These are phyloP conservation scores for Limanda limanda DNA, from an alignment of 2,113 vertebrate species.

Conservation along the genomic window DNA sequence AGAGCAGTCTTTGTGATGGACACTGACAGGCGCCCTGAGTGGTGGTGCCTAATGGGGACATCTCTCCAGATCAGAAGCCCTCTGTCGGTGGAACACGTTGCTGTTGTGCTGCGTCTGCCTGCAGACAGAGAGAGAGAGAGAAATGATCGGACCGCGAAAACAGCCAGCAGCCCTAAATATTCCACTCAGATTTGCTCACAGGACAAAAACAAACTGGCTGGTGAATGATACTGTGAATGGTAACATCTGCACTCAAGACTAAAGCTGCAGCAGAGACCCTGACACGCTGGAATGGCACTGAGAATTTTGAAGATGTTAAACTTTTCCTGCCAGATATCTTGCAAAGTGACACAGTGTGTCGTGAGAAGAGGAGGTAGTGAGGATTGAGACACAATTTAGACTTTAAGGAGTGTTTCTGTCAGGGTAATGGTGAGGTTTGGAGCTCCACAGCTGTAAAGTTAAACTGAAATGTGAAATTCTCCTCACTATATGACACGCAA, in stretches of 20 bases:
- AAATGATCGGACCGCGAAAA: not conserved
- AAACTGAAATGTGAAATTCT: too few relatives aligned
- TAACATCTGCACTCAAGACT: too few relatives aligned
- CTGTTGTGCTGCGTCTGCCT: constrained; percentile 19
- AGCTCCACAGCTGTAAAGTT: too few relatives aligned
- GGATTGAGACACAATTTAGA: not conserved
- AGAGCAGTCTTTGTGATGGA: constrained; percentile 60
- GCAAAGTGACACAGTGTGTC: not conserved
- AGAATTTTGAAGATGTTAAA: not conserved
- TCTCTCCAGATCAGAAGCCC: constrained; percentile 58
- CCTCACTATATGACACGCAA: too few relatives aligned
- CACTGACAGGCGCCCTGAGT: constrained; percentile 49
- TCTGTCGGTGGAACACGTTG: constrained; percentile 46
- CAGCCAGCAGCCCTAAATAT: not conserved
- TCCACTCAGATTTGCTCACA: not conserved
- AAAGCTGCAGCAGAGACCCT: too few relatives aligned
- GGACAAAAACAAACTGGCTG: not conserved
- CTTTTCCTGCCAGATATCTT: too few relatives aligned
- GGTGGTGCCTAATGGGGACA: constrained; percentile 67
- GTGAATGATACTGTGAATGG: too few relatives aligned
- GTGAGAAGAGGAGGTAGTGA: not conserved
- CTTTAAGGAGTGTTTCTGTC: too few relatives aligned
- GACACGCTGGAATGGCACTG: not conserved
- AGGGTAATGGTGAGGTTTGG: too few relatives aligned
- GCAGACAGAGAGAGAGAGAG: not conserved